A percentile compares a stretch with the other conserved stretches of the same genome.
phyloP scores from a whole-genome alignment of 2,888 invertebrate genomes.

The Lamellibrachia columna region DNA sequence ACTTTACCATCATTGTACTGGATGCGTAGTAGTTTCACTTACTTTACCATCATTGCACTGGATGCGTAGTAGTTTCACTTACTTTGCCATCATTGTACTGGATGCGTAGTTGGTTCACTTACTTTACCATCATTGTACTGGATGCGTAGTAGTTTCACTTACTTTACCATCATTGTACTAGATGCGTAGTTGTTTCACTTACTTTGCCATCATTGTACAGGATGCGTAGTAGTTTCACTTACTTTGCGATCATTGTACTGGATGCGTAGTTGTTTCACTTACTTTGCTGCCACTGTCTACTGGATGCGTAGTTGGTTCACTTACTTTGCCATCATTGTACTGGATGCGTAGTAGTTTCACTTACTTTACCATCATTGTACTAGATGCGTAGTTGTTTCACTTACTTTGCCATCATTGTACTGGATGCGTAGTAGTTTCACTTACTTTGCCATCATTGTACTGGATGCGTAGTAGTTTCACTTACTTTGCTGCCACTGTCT shows the following conservation, averaged over 20 bases:
- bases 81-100: slow-evolving; percentile 70
- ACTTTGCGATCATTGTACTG: slow-evolving; percentile 70
- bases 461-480: slow-evolving; percentile 69
- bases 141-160: slow-evolving; percentile 67
- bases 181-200: slow-evolving; percentile 67
- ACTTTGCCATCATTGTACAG: slow-evolving; percentile 70
- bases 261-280: slow-evolving; percentile 67
- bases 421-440: slow-evolving; percentile 69
- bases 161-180: slow-evolving; percentile 70
- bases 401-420: slow-evolving; percentile 68
- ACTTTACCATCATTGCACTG: slow-evolving; percentile 70
- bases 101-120: slow-evolving; percentile 67
- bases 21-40: slow-evolving; percentile 67
- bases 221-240: slow-evolving; percentile 67
- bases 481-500: slow-evolving; percentile 68
- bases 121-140: slow-evolving; percentile 70
- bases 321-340: slow-evolving; percentile 68
- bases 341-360: slow-evolving; percentile 69
- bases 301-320: slow-evolving; percentile 69
- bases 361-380: slow-evolving; percentile 68
- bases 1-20: slow-evolving; percentile 70
- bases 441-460: slow-evolving; percentile 68
- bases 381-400: slow-evolving; percentile 69
- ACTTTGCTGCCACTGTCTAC: slow-evolving; percentile 68
- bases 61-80: slow-evolving; percentile 67